Conservation (phyloP, 2,113 vertebrate genomes). For the Phrynosoma platyrhinos region DNA sequence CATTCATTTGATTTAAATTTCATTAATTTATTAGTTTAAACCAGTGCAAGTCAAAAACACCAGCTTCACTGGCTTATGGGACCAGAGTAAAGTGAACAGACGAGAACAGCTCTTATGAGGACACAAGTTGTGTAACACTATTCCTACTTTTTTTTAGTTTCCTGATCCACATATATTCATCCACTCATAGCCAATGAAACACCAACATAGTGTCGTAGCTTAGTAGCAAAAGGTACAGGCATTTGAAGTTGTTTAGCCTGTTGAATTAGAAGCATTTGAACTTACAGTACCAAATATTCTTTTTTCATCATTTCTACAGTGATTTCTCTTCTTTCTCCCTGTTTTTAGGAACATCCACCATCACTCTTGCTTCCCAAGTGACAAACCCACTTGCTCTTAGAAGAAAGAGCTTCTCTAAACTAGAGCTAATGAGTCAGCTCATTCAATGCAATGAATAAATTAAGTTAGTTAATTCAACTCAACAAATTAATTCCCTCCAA, state of each 20-base stretch:
- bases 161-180: not conserved
- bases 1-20: not conserved
- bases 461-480: not conserved
- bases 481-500: not conserved
- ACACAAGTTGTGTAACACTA: no score
- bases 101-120: no score
- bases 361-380: not conserved
- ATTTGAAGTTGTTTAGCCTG: not conserved
- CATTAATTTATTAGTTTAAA: not conserved
- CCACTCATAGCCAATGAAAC: not conserved
- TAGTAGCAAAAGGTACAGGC: not conserved
- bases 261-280: not conserved
- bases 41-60: not conserved
- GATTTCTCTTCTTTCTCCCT: not conserved
- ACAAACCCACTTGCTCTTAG: not conserved
- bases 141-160: accelerated
- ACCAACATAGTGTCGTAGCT: no score
- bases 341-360: not conserved
- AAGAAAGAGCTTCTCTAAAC: not conserved
- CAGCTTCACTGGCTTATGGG: not conserved
- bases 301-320: not conserved
- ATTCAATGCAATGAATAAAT: not conserved
- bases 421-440: no score
- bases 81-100: not conserved
- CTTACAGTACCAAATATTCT: not conserved